Evolutionary conservation across 2,888 invertebrate species (phyloP).

Genomic region (Cenopis cana): DNA sequence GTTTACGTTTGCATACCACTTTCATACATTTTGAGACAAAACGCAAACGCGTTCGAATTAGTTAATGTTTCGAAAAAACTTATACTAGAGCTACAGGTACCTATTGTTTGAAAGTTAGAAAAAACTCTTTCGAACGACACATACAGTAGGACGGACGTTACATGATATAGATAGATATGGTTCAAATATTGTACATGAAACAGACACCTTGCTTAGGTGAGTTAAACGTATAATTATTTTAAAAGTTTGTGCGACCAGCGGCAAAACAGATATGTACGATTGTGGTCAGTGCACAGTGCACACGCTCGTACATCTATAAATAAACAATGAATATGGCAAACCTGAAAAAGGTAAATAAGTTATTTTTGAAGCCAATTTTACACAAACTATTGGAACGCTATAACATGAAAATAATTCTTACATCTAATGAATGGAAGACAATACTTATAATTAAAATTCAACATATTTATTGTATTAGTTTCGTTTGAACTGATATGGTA

Average conservation of each 20-base stretch:
- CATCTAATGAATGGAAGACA: slow-evolving; percentile 43
- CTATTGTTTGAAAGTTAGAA: not conserved
- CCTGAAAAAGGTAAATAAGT: no score
- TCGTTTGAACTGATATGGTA: slow-evolving; percentile 43
- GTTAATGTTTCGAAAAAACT: no score
- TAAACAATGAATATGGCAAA: no score
- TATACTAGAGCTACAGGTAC: no score
- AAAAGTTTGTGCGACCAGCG: not conserved
- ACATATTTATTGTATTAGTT: slow-evolving; percentile 43
- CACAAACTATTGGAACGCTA: not conserved
- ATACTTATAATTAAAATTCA: slow-evolving; percentile 43
- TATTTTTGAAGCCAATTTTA: no score
- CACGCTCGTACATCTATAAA: no score
- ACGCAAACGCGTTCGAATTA: no score
- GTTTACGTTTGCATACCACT: no score
- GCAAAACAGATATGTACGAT: not conserved
- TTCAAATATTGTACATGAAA: not conserved
- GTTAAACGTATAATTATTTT: not conserved
- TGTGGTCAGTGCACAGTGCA: no score
- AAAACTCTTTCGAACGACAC: not conserved
- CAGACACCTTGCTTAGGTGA: not conserved
- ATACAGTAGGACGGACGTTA: not conserved
- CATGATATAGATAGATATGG: not conserved
- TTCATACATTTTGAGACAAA: no score
- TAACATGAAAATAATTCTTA: slow-evolving; percentile 28